Conservation (phyloP, 2,888 invertebrate genomes). For the Perithous albicinctus region DNA sequence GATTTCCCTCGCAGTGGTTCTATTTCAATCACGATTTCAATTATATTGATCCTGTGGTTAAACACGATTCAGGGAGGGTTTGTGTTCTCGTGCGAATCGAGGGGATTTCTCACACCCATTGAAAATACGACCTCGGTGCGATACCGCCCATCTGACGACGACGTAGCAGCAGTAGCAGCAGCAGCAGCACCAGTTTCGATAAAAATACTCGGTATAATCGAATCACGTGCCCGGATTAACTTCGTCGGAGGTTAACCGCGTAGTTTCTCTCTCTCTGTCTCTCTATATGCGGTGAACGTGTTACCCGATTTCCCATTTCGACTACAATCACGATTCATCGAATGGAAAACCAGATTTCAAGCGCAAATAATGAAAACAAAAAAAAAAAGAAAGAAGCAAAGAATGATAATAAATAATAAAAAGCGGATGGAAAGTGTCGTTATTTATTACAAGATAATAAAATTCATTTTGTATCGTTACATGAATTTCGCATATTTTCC, state of each 20-base stretch:
- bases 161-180: slow-evolving; percentile 19
- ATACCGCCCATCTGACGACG: slow-evolving; percentile 42
- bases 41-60: slow-evolving; percentile 68
- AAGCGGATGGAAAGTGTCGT: slow-evolving; percentile 18
- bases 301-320: slow-evolving; percentile 63
- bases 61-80: slow-evolving; percentile 55
- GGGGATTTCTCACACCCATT: slow-evolving; percentile 46
- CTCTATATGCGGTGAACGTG: slow-evolving; percentile 44
- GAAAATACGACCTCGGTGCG: slow-evolving; percentile 35
- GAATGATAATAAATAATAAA: slow-evolving; percentile 11
- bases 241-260: slow-evolving; percentile 54
- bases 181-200: too few species aligned
- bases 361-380: slow-evolving; percentile 33
- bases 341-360: slow-evolving; percentile 62
- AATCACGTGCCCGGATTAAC: slow-evolving; percentile 67
- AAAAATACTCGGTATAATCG: slow-evolving; percentile 59
- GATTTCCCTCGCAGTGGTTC: slow-evolving; percentile 5
- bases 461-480: slow-evolving; percentile 15
- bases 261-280: slow-evolving; percentile 23
- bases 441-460: slow-evolving; percentile 34
- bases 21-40: slow-evolving; percentile 68
- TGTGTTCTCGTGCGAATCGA: slow-evolving; percentile 34
- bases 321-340: slow-evolving; percentile 66
- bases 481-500: slow-evolving; percentile 30
- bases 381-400: too few species aligned